Conservation (phyloP, 2,797 vertebrate genomes). For the Onychomys arenicola region DNA sequence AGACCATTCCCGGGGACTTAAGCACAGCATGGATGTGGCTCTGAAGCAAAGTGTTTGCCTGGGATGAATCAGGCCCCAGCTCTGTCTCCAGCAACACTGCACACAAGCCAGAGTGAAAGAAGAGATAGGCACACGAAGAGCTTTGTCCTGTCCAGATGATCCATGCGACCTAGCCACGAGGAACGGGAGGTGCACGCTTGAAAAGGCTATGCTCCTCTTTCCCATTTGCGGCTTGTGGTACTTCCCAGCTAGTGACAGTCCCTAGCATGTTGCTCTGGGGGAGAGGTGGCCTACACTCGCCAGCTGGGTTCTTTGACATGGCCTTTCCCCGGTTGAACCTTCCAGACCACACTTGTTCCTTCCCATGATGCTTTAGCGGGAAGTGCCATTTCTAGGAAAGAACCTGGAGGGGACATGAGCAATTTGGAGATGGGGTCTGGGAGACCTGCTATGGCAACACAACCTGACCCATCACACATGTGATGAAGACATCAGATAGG, state of each 20-base stretch:
- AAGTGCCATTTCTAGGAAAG: neutral
- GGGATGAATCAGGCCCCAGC: neutral
- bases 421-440: too few species aligned
- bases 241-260: neutral
- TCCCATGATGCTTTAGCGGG: neutral
- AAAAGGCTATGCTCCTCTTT: neutral
- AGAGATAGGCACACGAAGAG: neutral
- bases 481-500: neutral
- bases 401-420: neutral
- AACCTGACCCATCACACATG: accelerated
- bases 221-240: neutral
- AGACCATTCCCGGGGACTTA: constrained; percentile 12
- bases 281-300: neutral
- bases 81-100: neutral
- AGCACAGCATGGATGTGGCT: neutral
- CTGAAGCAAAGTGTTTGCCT: neutral
- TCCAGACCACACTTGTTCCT: neutral
- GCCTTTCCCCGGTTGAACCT: neutral
- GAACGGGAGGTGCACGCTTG: neutral
- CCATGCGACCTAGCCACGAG: neutral
- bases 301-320: neutral
- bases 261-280: neutral
- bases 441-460: too few species aligned
- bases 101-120: neutral
- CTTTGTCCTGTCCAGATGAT: neutral